Evolutionary conservation across 2,113 vertebrate species (phyloP), one percentile per base, ranked within the genome.

Genomic region (Globicephala melas): DNA sequence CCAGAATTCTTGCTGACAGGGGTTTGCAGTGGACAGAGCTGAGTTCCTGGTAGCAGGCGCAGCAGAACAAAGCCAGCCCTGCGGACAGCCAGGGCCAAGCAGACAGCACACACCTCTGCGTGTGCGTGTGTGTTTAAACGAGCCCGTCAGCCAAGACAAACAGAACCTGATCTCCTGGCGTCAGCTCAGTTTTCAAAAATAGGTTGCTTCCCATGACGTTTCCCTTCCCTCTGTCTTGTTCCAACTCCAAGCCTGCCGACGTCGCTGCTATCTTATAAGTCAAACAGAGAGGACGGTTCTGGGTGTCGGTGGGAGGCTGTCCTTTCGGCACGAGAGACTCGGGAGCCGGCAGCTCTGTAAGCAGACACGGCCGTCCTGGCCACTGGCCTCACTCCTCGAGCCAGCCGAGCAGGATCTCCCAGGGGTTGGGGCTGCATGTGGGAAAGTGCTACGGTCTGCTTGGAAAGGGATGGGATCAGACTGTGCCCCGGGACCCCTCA

Each of bases 361-460:
- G 97, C 84, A 94, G 88, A 91, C 77, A 44, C 21, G 31, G n/a
- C 79, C 93, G 65, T 96, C 92, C 97, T 97, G 92, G 98, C 98
- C 97, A 95, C 97, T 90, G 92, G 93, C 95, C 94, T 92, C 74
- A 79, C 89, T 60, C 96, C 96, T 98, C 97, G 98, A 98, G 96
- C 93, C 97, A 92, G 92, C 90, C 84, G 62, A 68, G 26, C 63
- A 21, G 76, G 50, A 73, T 65, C 63, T 87, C 95, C 91, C 60
- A 77, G 93, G 97, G 97, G 97, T 96, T 90, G 80, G 73, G 92
- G 96, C 98, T 92, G 91, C 95, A 87, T 92, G 88, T 98, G 97
- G 98, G 98, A 98, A 98, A 98, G 98, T 98, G 97, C 97, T 97
- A 98, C 98, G 73, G 97, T 97, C 98, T 97, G 97, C 97, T 98